phyloP scores from a whole-genome alignment of 2,113 vertebrate genomes.

The Lampris megalopsis region DNA sequence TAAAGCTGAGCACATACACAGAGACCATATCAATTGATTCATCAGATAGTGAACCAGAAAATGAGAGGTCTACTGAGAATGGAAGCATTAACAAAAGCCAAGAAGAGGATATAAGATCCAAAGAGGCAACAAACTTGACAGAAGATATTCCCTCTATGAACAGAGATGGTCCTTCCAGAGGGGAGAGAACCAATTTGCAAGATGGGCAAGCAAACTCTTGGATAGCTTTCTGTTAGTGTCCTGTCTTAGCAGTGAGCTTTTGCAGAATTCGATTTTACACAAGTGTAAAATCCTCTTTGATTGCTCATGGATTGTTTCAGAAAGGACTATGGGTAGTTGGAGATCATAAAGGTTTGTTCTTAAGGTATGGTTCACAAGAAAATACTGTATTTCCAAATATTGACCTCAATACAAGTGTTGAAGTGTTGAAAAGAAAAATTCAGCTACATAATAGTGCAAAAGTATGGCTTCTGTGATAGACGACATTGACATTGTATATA shows the following conservation, averaged over 20 bases:
- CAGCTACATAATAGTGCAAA: conserved; percentile 35
- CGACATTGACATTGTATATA: conserved; percentile 58
- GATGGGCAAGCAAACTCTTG: conserved; percentile 50
- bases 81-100: conserved; percentile 19
- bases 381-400: conserved; percentile 11
- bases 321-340: neutral
- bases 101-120: conserved; percentile 7
- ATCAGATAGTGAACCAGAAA: conserved; percentile 75
- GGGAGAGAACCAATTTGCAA: conserved; percentile 41
- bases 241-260: conserved; percentile 46
- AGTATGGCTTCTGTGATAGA: conserved; percentile 41
- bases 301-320: neutral
- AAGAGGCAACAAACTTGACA: conserved; percentile 24
- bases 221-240: conserved; percentile 48
- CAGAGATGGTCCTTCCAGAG: neutral
- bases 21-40: conserved; percentile 79
- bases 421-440: neutral
- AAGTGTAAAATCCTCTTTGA: neutral
- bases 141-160: conserved; percentile 27
- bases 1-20: conserved; percentile 54
- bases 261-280: conserved; percentile 10
- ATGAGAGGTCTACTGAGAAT: conserved; percentile 73
- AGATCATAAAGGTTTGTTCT: conserved; percentile 20
- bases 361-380: conserved; percentile 22
- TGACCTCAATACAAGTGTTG: conserved; percentile 6